phyloP scores from a whole-genome alignment of 1,140 invertebrate genomes.

The Chlorops oryzae region DNA sequence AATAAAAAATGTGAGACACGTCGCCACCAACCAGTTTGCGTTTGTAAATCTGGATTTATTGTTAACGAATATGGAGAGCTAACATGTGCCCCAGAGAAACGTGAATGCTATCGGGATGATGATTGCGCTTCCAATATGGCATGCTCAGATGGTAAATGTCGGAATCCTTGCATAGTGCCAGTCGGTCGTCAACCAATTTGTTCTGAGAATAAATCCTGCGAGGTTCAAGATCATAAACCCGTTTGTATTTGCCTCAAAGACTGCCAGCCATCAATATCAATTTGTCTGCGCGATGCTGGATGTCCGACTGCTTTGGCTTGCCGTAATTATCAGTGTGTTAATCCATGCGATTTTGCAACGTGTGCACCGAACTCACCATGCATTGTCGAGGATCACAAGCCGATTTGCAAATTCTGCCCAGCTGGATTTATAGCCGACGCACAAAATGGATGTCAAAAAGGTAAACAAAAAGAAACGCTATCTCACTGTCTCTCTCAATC shows the following conservation, averaged over 20 bases:
- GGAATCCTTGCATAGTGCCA: conserved; percentile 71
- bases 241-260: conserved; percentile 81
- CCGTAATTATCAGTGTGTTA: conserved; percentile 80
- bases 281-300: conserved; percentile 81
- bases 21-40: conserved; percentile 75
- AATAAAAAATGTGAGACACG: conserved; percentile 84
- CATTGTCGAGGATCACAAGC: conserved; percentile 86
- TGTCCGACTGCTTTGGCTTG: conserved; percentile 79
- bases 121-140: conserved; percentile 81
- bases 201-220: conserved; percentile 72
- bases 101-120: conserved; percentile 70
- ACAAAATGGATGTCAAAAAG: conserved; percentile 90
- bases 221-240: conserved; percentile 76
- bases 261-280: conserved; percentile 76
- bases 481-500: neutral
- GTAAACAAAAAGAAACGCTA: conserved; percentile 56
- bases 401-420: conserved; percentile 90
- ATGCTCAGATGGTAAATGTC: conserved; percentile 73
- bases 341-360: conserved; percentile 74
- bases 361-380: conserved; percentile 78
- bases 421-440: conserved; percentile 79
- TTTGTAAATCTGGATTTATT: conserved; percentile 81
- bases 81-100: conserved; percentile 69
- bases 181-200: conserved; percentile 57
- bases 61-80: conserved; percentile 78